A percentile compares a stretch with the other conserved stretches of the same genome.
Conservation (phyloP, 2,797 vertebrate species). For the Trematomus bernacchii region DNA sequence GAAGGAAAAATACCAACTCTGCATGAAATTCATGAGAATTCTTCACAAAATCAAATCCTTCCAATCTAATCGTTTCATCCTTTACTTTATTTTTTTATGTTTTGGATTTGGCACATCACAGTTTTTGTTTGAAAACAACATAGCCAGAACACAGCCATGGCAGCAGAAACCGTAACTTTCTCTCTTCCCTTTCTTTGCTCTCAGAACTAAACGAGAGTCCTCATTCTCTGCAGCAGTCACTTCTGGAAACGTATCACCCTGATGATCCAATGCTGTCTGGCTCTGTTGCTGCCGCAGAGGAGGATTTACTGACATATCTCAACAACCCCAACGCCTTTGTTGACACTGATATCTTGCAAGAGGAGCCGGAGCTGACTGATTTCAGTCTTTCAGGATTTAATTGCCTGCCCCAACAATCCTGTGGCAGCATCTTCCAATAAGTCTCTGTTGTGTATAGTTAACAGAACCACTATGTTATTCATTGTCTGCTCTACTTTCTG, state of each 20-base stretch:
- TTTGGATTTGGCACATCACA: background rate
- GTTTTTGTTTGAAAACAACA: constrained; percentile 24
- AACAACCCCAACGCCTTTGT: constrained; percentile 25
- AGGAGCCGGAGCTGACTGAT: constrained; percentile 7
- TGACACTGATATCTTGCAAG: constrained; percentile 3
- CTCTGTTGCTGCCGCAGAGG: background rate
- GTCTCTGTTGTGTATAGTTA: background rate
- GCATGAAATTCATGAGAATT: background rate
- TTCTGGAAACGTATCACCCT: constrained; percentile 20
- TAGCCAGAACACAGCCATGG: background rate
- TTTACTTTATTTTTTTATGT: background rate
- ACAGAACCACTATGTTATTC: background rate
- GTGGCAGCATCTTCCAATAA: constrained; percentile 57
- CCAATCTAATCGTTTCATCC: background rate
- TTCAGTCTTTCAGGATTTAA: constrained; percentile 26
- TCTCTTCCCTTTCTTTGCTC: constrained; percentile 24
- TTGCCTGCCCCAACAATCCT: constrained; percentile 32
- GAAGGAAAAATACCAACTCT: background rate
- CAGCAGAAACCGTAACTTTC: constrained; percentile 4
- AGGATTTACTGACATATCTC: constrained; percentile 55
- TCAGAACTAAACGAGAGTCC: constrained; percentile 52
- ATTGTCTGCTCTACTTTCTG: constrained; percentile 5
- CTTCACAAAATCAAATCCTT: background rate
- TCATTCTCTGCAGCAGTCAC: background rate
- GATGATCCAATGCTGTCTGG: constrained; percentile 74